Evolutionary conservation across 1,140 invertebrate genomes (phyloP).

Genomic region (Daktulosphaira vitifoliae): DNA sequence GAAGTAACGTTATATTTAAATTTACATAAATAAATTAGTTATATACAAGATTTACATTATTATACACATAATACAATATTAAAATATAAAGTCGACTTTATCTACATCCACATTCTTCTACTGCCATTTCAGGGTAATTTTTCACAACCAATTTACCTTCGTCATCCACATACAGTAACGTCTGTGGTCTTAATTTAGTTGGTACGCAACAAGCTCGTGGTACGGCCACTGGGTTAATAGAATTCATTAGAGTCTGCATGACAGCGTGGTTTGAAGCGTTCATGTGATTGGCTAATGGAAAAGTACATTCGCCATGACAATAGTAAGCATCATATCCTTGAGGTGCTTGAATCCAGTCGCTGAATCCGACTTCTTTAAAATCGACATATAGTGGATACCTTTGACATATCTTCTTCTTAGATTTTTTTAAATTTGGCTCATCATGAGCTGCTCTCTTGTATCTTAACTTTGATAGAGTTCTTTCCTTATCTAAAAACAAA

Average conservation of each 20-base stretch:
- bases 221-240: slow-evolving; percentile 74
- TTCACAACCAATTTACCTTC: slow-evolving; percentile 88
- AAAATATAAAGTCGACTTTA: slow-evolving; percentile 2
- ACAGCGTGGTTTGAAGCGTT: slow-evolving; percentile 98
- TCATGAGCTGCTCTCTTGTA: slow-evolving; percentile 39
- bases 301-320: slow-evolving; percentile 89
- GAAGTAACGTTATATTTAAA: too few species aligned
- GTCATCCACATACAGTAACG: slow-evolving; percentile 89
- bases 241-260: slow-evolving; percentile 92
- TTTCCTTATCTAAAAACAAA: too few species aligned
- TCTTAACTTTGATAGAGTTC: background rate
- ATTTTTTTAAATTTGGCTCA: slow-evolving; percentile 41
- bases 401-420: slow-evolving; percentile 64
- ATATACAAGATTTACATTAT: too few species aligned
- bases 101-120: slow-evolving; percentile 78
- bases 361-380: slow-evolving; percentile 94
- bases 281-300: slow-evolving; percentile 81
- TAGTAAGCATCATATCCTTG: slow-evolving; percentile 90
- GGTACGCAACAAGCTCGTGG: slow-evolving; percentile 90
- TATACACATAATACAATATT: too few species aligned
- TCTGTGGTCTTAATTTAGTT: slow-evolving; percentile 76
- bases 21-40: too few species aligned
- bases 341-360: slow-evolving; percentile 97
- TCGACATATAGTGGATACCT: slow-evolving; percentile 87
- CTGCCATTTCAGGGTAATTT: slow-evolving; percentile 94